Base-by-base conservation (phyloP, 2,797 vertebrate genomes). In the Apodemus agrarius region DNA sequence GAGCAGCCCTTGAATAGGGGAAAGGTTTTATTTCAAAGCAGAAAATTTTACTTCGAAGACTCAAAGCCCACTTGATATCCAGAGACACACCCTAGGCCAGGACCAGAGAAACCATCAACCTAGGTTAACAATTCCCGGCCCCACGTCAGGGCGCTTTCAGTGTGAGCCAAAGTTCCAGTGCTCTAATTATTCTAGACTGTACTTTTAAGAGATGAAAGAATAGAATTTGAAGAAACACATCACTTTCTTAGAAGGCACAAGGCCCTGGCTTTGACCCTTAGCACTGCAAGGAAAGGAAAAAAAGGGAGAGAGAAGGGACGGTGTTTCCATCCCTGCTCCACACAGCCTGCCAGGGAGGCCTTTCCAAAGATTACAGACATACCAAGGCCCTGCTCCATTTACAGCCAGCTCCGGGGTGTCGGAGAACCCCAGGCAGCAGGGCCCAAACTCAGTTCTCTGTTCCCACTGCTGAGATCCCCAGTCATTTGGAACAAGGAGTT, bases 151-250 rank as follows among this genome's bases (percentile, higher is more conserved):
- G 34, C 6, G 11, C 81, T 46, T 72, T n/a, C 46, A 49, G 1
- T 1, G 0, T 43, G n/a, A 63, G 29, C 7, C 13, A 1, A 21
- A 49, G 16, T 12, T 54, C 2, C 0, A 0, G 9, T 4, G 19
- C 54, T 43, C 74, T 43, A n/a, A 31, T 19, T 22, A n/a, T 72
- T 24, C 54, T 31, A 29, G 52, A 49, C 40, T 57, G 61, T 14
- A 52, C 43, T 69, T 90, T 83, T 31, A 59, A 12, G 31, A 94
- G 90, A 86, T 37, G 59, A 59, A 91, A 76, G 81, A 59, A 65
- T 29, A 46, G 67, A 8, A 5, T 40, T n/a, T 59, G 40, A 63
- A 49, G 12, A 80, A 92, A 46, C 22, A 34, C 8, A 3, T 74
- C 59, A 43, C 40, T 89, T 61, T 63, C 57, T 65, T 40, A 79